These are phyloP conservation scores for Dasypus novemcinctus DNA, from an alignment of 2,113 vertebrate species.

Conservation along the genomic window DNA sequence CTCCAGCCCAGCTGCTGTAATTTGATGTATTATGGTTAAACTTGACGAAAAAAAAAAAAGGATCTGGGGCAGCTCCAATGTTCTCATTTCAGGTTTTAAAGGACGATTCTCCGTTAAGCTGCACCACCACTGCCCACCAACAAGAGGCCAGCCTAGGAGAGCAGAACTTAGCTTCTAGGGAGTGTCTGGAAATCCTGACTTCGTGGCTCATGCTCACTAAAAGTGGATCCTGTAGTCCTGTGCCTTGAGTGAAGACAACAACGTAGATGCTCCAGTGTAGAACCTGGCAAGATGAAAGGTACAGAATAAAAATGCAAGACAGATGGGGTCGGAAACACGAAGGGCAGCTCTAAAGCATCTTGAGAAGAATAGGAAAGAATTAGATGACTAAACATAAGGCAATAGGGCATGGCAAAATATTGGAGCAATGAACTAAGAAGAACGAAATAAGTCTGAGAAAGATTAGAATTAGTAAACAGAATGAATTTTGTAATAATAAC, in stretches of 20 bases:
- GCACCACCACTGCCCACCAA: not conserved
- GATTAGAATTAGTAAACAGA: not conserved
- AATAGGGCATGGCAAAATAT: not conserved
- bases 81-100: not conserved
- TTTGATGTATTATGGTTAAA: not conserved
- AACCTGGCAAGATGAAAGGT: not conserved
- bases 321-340: not conserved
- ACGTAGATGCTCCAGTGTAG: not conserved
- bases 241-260: not conserved
- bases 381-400: not conserved
- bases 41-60: not conserved
- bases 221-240: not conserved
- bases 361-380: not conserved
- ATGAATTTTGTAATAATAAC: not conserved
- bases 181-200: not conserved
- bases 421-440: not conserved
- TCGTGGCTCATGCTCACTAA: not conserved
- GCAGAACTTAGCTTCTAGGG: not conserved
- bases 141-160: not conserved
- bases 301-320: not conserved
- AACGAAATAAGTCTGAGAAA: not conserved
- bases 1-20: conserved; percentile 19
- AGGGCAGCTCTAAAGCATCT: not conserved
- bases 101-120: not conserved
- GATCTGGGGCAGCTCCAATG: not conserved